phyloP scores from a whole-genome alignment of 2,888 invertebrate genomes.

The Lepidonotus clava region DNA sequence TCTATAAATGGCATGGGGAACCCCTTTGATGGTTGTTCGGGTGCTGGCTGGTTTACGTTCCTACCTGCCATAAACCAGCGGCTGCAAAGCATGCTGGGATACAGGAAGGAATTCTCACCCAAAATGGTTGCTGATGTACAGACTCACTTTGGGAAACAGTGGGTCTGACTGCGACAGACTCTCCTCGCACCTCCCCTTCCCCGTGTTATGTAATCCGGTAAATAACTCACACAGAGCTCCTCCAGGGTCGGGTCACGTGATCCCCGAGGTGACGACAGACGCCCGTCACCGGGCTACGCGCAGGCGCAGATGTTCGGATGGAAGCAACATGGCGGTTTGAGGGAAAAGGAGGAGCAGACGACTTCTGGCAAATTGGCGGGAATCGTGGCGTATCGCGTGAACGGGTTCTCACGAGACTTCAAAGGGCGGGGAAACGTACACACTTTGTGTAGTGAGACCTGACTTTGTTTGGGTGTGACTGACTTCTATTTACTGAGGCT shows the following conservation, averaged over 20 bases:
- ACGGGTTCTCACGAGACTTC: not conserved
- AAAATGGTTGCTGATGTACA: too few relatives aligned
- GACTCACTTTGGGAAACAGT: too few relatives aligned
- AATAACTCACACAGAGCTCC: slow-evolving; percentile 13
- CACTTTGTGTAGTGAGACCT: not conserved
- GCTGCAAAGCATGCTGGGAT: too few relatives aligned
- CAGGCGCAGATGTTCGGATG: slow-evolving; percentile 34
- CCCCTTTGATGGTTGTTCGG: too few relatives aligned
- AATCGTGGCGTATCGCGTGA: slow-evolving; percentile 16
- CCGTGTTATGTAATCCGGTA: slow-evolving; percentile 37
- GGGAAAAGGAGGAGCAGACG: slow-evolving; percentile 23
- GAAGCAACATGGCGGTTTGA: too few relatives aligned
- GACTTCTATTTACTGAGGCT: too few relatives aligned
- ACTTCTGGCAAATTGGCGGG: slow-evolving; percentile 25
- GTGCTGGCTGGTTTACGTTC: too few relatives aligned
- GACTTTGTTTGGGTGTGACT: too few relatives aligned
- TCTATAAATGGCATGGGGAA: too few relatives aligned
- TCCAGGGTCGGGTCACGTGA: too few relatives aligned
- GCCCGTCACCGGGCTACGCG: slow-evolving; percentile 21
- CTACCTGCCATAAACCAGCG: too few relatives aligned
- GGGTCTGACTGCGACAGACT: not conserved
- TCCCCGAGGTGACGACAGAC: slow-evolving; percentile 29
- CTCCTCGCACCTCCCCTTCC: not conserved
- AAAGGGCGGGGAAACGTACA: slow-evolving; percentile 5
- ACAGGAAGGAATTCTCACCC: too few relatives aligned